Percentiles rank a stretch among this genome's conserved stretches.
Conservation (phyloP, 2,888 invertebrate species). For the Vesta saturnalis region DNA sequence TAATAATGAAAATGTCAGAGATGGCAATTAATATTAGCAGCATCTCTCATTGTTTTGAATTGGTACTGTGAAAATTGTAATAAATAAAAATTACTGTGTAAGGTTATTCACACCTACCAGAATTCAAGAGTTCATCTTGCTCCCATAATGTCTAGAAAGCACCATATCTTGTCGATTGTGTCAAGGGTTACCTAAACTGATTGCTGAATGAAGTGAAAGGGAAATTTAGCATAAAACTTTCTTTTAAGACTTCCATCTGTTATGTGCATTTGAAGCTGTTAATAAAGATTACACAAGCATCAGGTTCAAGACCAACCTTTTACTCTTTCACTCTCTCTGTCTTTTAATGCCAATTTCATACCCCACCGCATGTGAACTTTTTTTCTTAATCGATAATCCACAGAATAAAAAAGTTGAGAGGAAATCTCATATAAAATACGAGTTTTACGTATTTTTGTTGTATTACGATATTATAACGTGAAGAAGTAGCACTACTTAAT, state of each 20-base stretch:
- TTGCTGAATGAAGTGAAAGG: slow-evolving; percentile 43
- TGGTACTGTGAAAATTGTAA: too few relatives aligned
- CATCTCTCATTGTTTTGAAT: too few relatives aligned
- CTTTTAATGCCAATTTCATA: slow-evolving; percentile 12
- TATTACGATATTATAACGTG: background rate
- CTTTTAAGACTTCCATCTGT: slow-evolving; percentile 37
- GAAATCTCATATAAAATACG: slow-evolving; percentile 44
- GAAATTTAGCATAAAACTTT: slow-evolving; percentile 40
- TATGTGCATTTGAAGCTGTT: slow-evolving; percentile 16
- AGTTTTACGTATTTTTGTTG: slow-evolving; percentile 25
- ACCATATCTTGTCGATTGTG: slow-evolving; percentile 24
- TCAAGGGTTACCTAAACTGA: slow-evolving; percentile 42
- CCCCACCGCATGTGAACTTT: slow-evolving; percentile 39
- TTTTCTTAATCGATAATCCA: slow-evolving; percentile 30
- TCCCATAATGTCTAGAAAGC: slow-evolving; percentile 35
- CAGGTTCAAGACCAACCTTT: slow-evolving; percentile 41
- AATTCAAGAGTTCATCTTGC: background rate
- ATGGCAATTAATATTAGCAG: too few relatives aligned
- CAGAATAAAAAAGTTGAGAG: slow-evolving; percentile 11
- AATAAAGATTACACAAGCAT: slow-evolving; percentile 36
- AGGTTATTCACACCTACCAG: slow-evolving; percentile 12
- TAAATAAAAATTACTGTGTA: too few relatives aligned
- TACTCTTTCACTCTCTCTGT: slow-evolving; percentile 44
- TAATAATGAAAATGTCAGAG: too few relatives aligned
- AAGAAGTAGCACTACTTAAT: background rate